Evolutionary conservation across 2,888 invertebrate species (phyloP), one percentile per base, ranked within the genome.

Genomic region (Noctuana brunneofusca): DNA sequence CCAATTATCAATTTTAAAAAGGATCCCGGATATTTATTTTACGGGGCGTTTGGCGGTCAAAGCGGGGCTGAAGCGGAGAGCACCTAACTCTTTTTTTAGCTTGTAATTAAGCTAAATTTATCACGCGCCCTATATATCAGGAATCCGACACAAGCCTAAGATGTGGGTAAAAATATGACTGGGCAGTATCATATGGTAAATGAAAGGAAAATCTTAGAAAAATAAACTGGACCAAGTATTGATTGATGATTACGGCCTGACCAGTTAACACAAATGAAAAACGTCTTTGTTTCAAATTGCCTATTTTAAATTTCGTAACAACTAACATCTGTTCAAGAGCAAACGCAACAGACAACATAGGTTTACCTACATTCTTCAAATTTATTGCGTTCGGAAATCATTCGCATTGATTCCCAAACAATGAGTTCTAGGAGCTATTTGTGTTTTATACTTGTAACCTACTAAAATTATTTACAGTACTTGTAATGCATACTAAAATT

Each of bases 301-400:
- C 41, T 55, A 78, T 81, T 79, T 73, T 74, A 75, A 78, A 77
- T 79, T 75, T 72, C 75, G 71, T 76, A 78, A 79, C 81, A 71
- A 73, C 73, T 74, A 80, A 78, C 83, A 78, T 83, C 83, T 85
- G 85, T 80, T 83, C 74, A 69, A 72, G 6, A 78, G 75, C 76
- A 79, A 79, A 74, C 73, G 71, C 65, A 68, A 70, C 72, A 73
- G 75, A 80, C 77, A 71, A 75, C 76, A 75, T 79, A 76, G 74
- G 80, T 73, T 79, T 77, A 75, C 78, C 73, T 75, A 79, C 75
- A 77, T 71, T 75, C 70, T 72, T 70, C 77, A 76, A 75, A 80
- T 86, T 86, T 86, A 86, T 84, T 81, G 76, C 70, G 67, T 76
- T 81, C 81, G 83, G 83, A 83, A 86, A 87, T 84, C 81, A 81